Conservation (phyloP, 2,888 invertebrate species). For the Dryadula phaetusa region DNA sequence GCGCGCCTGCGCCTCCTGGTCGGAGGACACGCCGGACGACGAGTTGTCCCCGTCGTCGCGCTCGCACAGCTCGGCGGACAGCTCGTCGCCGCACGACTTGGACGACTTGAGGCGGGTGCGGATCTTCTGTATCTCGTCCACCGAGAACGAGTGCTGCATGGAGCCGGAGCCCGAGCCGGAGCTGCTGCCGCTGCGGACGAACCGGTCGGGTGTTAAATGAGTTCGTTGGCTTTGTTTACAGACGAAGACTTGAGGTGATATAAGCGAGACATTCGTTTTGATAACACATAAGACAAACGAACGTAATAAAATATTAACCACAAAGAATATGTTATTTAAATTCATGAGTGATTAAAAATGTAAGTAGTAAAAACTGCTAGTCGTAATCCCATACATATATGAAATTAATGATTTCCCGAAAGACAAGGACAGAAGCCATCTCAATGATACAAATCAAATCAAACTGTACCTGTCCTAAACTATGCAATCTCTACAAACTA, state of each 20-base stretch:
- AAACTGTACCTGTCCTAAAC: conserved; percentile 46
- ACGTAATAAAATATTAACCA: neutral
- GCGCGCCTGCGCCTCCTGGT: conserved; percentile 86
- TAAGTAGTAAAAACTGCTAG: neutral
- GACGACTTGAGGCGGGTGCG: conserved; percentile 93
- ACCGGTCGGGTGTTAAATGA: neutral
- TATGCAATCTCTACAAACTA: conserved; percentile 44
- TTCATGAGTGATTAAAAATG: neutral
- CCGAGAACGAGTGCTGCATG: conserved; percentile 93
- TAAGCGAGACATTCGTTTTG: neutral
- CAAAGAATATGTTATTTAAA: conserved; percentile 48
- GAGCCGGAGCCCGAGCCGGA: conserved; percentile 90
- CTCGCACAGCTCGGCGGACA: conserved; percentile 70
- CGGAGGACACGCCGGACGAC: conserved; percentile 94
- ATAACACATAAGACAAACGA: neutral
- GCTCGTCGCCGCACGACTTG: conserved; percentile 94
- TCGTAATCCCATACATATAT: neutral
- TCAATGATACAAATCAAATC: conserved; percentile 23
- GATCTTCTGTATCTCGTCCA: conserved; percentile 95
- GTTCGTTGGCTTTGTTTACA: conserved; percentile 53
- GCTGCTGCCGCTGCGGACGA: conserved; percentile 86
- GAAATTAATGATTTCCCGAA: conserved; percentile 30
- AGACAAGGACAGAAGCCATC: conserved; percentile 35
- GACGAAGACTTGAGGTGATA: neutral
- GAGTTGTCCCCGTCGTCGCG: conserved; percentile 94